phyloP scores from a whole-genome alignment of 92 coral and sea anemone species.

The Umimayanthus kanabou region DNA sequence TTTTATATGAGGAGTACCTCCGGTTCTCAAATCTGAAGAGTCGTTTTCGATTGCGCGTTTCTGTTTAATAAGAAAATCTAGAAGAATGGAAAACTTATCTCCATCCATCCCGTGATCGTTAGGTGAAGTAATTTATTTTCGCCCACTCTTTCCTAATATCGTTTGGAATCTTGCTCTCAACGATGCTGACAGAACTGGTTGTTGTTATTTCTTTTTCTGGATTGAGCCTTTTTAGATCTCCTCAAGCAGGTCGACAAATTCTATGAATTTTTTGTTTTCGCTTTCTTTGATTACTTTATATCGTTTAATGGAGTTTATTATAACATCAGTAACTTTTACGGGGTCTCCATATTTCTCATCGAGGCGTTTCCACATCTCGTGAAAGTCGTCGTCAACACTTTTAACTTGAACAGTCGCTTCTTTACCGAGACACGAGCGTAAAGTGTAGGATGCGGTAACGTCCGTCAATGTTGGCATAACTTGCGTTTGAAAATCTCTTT shows the following conservation, averaged over 20 bases:
- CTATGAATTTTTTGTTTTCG: conserved; percentile 23
- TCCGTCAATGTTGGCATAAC: conserved; percentile 15
- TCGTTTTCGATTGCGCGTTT: conserved; percentile 2
- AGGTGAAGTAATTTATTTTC: background rate
- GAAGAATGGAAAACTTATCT: background rate
- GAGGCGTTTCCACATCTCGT: conserved; percentile 29
- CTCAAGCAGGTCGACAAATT: conserved; percentile 2
- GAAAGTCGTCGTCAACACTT: conserved; percentile 28
- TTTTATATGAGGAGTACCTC: background rate
- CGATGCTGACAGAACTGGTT: conserved; percentile 39
- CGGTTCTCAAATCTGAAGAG: background rate
- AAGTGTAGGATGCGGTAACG: conserved; percentile 18
- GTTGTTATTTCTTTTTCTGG: conserved; percentile 36
- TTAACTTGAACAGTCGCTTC: conserved; percentile 16
- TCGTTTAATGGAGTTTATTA: conserved; percentile 23
- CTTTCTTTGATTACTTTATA: conserved; percentile 13
- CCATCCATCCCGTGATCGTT: conserved; percentile 2
- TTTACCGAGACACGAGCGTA: conserved; percentile 33
- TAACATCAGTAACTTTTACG: conserved; percentile 25
- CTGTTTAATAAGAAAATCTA: background rate
- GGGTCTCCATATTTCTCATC: conserved; percentile 45
- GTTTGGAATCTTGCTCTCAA: conserved; percentile 26
- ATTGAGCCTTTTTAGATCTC: conserved; percentile 15
- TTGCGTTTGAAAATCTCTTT: conserved; percentile 24
- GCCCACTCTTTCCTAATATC: background rate